Base-by-base conservation (phyloP, 2,113 vertebrate species). In the Propithecus coquereli region DNA sequence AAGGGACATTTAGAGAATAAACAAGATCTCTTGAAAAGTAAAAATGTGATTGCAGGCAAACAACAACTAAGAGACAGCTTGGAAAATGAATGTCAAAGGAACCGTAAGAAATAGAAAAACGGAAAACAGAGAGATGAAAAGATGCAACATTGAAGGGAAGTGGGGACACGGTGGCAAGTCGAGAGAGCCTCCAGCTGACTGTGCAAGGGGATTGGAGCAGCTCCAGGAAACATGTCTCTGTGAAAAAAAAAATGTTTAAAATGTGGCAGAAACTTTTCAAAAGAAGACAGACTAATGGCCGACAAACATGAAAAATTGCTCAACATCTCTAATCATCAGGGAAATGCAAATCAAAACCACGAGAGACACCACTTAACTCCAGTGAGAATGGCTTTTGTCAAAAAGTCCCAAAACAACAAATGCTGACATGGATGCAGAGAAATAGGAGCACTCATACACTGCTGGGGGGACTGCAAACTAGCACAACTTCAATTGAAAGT, bases 151-250 rank as follows among this genome's bases (percentile, higher is more conserved):
- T 22, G 43, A 50, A 85, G 34, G 2, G 23, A 74, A 5, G 0
- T 16, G 66, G 9, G 18, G 68, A 82, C 77, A 50, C 14, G 30
- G 2, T 12, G n/a, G 20, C 14, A 8, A 8, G 34, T 6, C 22
- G 37, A 52, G 13, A 66, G 25, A 9, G 30, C 45, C 43, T 13
- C 0, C 4, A 2, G 2, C 32, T 83, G 14, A 61, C 13, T 14
- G 9, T 8, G 30, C 18, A 32, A 23, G 2, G 3, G 0, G 18
- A 8, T 37, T 5, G 13, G 14, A 9, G 30, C 10, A 45, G 13
- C 9, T 27, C 52, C 32, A 47, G 34, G 40, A 52, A 37, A 0
- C 1, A 43, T 12, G 8, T 34, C 25, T 87, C 14, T 18, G 8
- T 66, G 83, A 13, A n/a, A 43, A 66, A 40, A 8, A 37, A 30